Conservation (phyloP, 2,113 vertebrate genomes). For the Crotalus tigris region DNA sequence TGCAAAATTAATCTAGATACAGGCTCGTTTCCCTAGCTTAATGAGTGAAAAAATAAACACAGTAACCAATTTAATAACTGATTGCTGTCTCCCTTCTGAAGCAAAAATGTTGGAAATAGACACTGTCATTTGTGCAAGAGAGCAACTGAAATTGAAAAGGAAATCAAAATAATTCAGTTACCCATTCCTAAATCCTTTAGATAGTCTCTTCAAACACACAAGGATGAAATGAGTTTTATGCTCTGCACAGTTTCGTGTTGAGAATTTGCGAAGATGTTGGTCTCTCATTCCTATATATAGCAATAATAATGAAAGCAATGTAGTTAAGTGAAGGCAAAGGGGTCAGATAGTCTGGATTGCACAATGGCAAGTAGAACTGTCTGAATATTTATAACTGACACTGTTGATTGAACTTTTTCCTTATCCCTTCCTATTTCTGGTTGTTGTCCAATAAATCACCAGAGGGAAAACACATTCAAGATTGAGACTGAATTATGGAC, state of each 20-base stretch:
- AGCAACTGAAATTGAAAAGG: slow-evolving; percentile 35
- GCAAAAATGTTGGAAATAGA: slow-evolving; percentile 13
- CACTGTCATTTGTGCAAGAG: slow-evolving; percentile 21
- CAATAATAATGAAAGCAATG: slow-evolving; percentile 16
- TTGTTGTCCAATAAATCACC: slow-evolving; percentile 59
- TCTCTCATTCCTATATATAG: background rate
- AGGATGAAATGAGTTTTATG: background rate
- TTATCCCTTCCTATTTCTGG: slow-evolving; percentile 27
- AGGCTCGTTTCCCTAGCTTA: background rate
- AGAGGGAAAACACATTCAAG: slow-evolving; percentile 54
- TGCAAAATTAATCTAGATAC: background rate
- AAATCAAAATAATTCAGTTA: slow-evolving; percentile 49
- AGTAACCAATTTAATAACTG: background rate
- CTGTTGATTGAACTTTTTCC: slow-evolving; percentile 46
- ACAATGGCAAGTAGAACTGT: slow-evolving; percentile 21
- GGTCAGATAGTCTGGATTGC: background rate
- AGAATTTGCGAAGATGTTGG: background rate
- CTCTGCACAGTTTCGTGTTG: slow-evolving; percentile 16
- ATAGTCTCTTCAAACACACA: background rate
- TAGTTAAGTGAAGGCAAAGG: background rate
- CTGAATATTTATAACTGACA: slow-evolving; percentile 25
- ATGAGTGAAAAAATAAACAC: slow-evolving; percentile 1
- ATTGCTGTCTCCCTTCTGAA: slow-evolving; percentile 6
- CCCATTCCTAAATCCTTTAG: slow-evolving; percentile 13
- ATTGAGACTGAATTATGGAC: slow-evolving; percentile 51